A percentile compares a stretch with the other conserved stretches of the same genome.
These are phyloP conservation scores for Stenopsyche tienmushanensis DNA, from an alignment of 1,140 invertebrate species.

Conservation along the genomic window DNA sequence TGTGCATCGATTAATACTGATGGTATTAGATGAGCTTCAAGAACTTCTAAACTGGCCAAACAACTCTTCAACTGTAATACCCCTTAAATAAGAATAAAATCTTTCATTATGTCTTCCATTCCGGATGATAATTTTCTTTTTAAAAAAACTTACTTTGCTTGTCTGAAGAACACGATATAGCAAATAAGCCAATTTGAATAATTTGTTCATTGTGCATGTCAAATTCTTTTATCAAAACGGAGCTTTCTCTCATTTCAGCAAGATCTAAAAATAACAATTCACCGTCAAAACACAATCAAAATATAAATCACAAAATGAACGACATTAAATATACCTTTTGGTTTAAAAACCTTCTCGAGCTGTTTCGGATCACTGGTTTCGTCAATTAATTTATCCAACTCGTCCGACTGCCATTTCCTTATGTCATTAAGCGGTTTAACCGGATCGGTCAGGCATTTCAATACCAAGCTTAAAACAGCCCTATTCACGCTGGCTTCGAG, in stretches of 20 bases:
- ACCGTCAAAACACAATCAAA: no score
- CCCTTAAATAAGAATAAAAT: conserved; percentile 51
- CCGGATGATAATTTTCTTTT: no score
- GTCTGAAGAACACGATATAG: conserved; percentile 66
- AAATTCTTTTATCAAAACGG: conserved; percentile 58
- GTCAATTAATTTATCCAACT: no score
- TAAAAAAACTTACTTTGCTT: conserved; percentile 57
- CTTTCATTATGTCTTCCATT: neutral
- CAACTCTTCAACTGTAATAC: conserved; percentile 60
- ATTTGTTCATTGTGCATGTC: conserved; percentile 65
- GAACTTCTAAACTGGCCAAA: conserved; percentile 64
- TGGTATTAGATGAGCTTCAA: conserved; percentile 65
- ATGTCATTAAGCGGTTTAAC: conserved; percentile 20
- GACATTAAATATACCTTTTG: no score
- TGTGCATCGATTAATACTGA: conserved; percentile 55
- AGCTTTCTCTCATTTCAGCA: conserved; percentile 43
- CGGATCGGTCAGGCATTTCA: conserved; percentile 30
- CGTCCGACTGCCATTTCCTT: no score
- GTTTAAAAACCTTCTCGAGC: no score
- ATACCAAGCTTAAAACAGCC: conserved; percentile 30
- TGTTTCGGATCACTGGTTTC: no score
- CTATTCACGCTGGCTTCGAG: conserved; percentile 35
- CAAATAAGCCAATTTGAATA: conserved; percentile 67
- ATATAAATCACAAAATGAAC: no score
- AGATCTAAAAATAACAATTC: neutral